These are phyloP conservation scores for Aselliscus stoliczkanus DNA, from an alignment of 2,797 vertebrate genomes.

Conservation along the genomic window DNA sequence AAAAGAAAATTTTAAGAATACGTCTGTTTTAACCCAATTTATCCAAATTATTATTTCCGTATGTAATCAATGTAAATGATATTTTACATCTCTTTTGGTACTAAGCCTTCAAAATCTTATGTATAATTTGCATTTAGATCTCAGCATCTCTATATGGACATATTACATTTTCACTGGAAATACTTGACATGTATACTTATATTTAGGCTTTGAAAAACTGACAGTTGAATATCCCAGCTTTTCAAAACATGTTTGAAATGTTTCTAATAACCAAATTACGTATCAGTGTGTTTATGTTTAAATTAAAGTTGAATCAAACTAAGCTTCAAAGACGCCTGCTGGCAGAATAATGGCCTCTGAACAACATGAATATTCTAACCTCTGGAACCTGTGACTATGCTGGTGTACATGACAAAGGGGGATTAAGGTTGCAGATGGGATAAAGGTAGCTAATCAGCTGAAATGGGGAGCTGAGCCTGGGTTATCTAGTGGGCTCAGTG, in stretches of 20 bases:
- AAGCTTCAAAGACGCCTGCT: not conserved
- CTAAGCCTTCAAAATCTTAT: not conserved
- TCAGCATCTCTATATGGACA: not conserved
- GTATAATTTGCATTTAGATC: not conserved
- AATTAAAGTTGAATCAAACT: not conserved
- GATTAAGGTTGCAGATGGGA: not conserved
- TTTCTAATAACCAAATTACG: not conserved
- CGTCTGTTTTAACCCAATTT: not conserved
- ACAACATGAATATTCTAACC: not conserved
- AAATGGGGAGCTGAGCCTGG: not conserved
- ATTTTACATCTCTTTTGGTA: not conserved
- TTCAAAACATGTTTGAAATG: not conserved
- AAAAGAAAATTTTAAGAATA: not conserved
- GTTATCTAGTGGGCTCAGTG: not conserved
- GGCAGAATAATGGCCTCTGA: too few relatives aligned
- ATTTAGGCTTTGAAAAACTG: not conserved
- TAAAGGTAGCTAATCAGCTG: not conserved
- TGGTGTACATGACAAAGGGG: not conserved
- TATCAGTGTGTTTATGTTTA: not conserved
- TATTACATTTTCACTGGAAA: not conserved
- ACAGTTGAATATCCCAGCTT: not conserved
- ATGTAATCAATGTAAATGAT: not conserved
- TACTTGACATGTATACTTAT: not conserved
- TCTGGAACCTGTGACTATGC: too few relatives aligned
- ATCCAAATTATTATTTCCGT: not conserved